Base-by-base conservation (phyloP, 1,140 invertebrate genomes). In the Drosophila orosa region DNA sequence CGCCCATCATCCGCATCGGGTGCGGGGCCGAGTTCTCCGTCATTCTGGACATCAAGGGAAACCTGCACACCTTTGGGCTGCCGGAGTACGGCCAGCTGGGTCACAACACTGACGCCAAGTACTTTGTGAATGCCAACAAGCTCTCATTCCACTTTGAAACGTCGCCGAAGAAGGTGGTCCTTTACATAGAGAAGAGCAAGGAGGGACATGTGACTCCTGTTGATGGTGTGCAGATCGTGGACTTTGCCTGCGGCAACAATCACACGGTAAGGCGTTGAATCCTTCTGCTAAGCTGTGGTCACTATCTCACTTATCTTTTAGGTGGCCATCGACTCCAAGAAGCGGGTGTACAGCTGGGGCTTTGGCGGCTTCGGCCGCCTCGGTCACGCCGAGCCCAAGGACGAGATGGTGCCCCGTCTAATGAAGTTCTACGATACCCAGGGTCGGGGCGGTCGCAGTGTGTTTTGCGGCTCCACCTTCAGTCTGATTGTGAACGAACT, bases 101-200 rank as follows among this genome's bases (percentile, higher is more conserved):
- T 52, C 97, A 98, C 92, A 98, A 98, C 82, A 97, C 97, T 7
- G 97, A 98, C 92, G 97, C 97, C 22, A 97, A 98, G 92, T 98
- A 97, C 85, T 98, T 99, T 91, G 95, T 98, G 42, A 97, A 96
- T 15, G 96, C 95, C 68, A 98, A 95, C 29, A 98, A 98, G 90
- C 93, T 98, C 74, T 95, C 95, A 67, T 98, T 95, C 93, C 95
- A 96, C 84, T 97, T 95, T 92, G 96, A 98, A 91, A 95, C 95
- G 56, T 93, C 94, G 17, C 98, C 98, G 6, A 96, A 98, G 81
- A 94, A 96, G 74, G 95, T 99, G 29, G 94, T 96, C 9, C 93
- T 97, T 2, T 99, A 96, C 85, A 96, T 98, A 62, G 97, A 98
- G 90, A 97, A 97, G 90, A 94, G 94, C 10, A 97, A 97, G 87